phyloP scores from a whole-genome alignment of 2,797 vertebrate genomes.

The Benthosema pterotum region DNA sequence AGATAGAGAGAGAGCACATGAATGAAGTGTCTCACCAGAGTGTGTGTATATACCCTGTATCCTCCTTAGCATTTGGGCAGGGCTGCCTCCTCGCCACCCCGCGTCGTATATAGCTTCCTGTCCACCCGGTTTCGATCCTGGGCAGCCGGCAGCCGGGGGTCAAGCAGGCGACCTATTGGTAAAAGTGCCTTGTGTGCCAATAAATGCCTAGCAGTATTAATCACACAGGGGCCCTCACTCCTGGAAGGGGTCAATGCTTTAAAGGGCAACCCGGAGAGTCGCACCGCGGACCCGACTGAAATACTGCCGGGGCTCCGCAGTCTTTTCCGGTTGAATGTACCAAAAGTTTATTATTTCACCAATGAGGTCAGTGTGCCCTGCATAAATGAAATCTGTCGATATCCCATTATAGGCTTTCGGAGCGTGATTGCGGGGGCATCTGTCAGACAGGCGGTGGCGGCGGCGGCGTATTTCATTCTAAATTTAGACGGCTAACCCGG shows the following conservation, averaged over 20 bases:
- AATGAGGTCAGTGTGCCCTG: conserved; percentile 69
- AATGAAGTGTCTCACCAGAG: conserved; percentile 50
- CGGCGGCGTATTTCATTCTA: conserved; percentile 71
- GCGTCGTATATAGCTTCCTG: conserved; percentile 58
- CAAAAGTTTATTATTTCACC: conserved; percentile 76
- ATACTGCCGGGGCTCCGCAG: conserved; percentile 65
- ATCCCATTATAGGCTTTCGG: conserved; percentile 72
- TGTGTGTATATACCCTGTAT: conserved; percentile 47
- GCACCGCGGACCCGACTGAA: conserved; percentile 54
- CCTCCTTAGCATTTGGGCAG: conserved; percentile 57
- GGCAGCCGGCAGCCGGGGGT: conserved; percentile 51
- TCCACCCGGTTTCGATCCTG: conserved; percentile 69
- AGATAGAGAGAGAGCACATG: conserved; percentile 6
- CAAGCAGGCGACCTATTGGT: conserved; percentile 80
- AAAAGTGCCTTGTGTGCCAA: conserved; percentile 77
- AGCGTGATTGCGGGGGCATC: conserved; percentile 69
- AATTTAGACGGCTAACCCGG: conserved; percentile 67
- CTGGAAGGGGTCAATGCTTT: conserved; percentile 73
- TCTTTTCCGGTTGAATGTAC: conserved; percentile 75
- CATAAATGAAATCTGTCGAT: conserved; percentile 76
- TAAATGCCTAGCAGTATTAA: conserved; percentile 78
- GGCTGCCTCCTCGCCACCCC: conserved; percentile 50
- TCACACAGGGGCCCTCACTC: conserved; percentile 72
- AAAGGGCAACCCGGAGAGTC: conserved; percentile 73
- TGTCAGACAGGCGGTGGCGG: conserved; percentile 60